These are phyloP conservation scores for Karalla daura DNA, from an alignment of 2,797 vertebrate genomes.

Conservation along the genomic window DNA sequence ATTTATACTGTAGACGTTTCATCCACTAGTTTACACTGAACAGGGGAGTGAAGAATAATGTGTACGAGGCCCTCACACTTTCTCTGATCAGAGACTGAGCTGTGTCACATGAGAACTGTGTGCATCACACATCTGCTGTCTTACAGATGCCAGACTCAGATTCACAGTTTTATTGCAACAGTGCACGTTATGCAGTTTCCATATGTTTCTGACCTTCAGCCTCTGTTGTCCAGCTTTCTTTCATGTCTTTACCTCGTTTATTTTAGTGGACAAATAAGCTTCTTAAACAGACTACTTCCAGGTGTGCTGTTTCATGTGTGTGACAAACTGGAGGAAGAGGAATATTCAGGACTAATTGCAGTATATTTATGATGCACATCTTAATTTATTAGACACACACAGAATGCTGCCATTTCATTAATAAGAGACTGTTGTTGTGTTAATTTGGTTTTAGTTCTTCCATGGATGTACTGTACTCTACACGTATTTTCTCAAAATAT, in stretches of 20 bases:
- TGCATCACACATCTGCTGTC: not conserved
- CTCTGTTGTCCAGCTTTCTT: not conserved
- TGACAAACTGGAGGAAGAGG: not conserved
- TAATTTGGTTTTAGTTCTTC: not conserved
- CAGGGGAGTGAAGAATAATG: not conserved
- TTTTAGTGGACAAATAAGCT: not conserved
- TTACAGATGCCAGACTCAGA: not conserved
- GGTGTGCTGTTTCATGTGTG: conserved; percentile 1
- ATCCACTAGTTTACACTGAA: not conserved
- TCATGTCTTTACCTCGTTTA: not conserved
- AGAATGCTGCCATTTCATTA: not conserved
- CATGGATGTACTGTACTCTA: not conserved
- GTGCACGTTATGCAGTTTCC: not conserved
- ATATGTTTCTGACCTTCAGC: not conserved
- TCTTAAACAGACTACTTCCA: too few relatives aligned
- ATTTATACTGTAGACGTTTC: too few relatives aligned
- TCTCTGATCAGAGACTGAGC: not conserved
- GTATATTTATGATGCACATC: conserved; percentile 11
- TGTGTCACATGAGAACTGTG: not conserved
- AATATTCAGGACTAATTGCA: not conserved
- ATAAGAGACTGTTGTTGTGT: not conserved
- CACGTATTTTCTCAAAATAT: not conserved
- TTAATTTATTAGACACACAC: not conserved
- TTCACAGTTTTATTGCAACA: not conserved
- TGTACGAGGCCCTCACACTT: not conserved